Evolutionary conservation across 2,797 vertebrate genomes (phyloP), one percentile per base, ranked within the genome.

Genomic region (Takifugu rubripes): DNA sequence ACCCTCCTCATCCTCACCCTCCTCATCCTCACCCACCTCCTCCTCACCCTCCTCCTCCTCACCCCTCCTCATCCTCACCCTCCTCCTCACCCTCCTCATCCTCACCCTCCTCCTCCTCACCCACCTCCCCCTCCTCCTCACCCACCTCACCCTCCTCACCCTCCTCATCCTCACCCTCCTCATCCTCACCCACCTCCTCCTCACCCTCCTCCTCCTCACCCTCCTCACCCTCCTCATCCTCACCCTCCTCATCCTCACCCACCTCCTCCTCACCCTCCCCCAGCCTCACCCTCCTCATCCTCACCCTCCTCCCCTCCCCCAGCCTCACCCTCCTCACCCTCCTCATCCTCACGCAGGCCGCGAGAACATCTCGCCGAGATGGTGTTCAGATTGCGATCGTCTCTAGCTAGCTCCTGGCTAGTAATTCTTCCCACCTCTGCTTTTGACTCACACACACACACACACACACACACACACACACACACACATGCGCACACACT

Each of bases 401-500:
- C 36, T 14, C 36, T 14, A 40, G 36, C 36, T 40, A 40, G 11
- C 36, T 14, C 36, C 36, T 12, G 36, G 36, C 36, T 40, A 40
- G 3, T 8, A n/a, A 25, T 24, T 12, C 11, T 4, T 72, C 48
- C 61, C 29, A 8, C 67, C 73, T 70, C 49, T 25, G 27, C 44
- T 29, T 21, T 15, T 46, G 27, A 16, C 17, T 25, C 45, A 47
- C 25, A 55, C 31, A 50, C 49, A 27, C 27, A 25, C 36, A 31
- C 21, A 29, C 59, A 56, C 42, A 44, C 21, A 1, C 43, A 44
- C 43, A 12, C 66, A 50, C 71, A 52, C 54, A 54, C 6, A 81
- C 83, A 87, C 79, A 81, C 79, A 85, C 78, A 78, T 68, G 77
- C 67, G 21, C 43, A 31, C 25, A 25, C 21, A 29, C 59, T 54